Conservation (phyloP, 2,113 vertebrate genomes). For the Psittacus erithacus region DNA sequence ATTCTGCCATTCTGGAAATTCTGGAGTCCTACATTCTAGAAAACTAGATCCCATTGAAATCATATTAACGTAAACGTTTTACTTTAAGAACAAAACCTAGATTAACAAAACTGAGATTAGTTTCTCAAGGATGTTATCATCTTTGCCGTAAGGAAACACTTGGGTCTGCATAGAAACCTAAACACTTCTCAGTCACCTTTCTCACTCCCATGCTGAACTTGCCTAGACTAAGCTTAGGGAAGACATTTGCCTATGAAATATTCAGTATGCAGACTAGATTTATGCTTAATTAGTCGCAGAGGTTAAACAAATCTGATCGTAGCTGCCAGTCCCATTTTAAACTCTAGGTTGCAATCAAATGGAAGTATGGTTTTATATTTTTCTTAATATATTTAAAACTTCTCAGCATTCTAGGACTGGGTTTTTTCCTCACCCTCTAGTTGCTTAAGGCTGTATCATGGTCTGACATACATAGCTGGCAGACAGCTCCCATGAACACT, state of each 20-base stretch:
- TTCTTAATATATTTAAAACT: neutral
- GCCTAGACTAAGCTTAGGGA: neutral
- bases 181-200: neutral
- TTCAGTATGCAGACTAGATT: neutral
- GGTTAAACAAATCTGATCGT: neutral
- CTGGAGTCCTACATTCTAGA: neutral
- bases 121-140: neutral
- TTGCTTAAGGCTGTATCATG: neutral
- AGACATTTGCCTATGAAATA: neutral
- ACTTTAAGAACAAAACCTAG: neutral
- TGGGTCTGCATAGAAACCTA: neutral
- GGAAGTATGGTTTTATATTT: neutral
- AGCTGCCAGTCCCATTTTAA: neutral
- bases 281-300: neutral
- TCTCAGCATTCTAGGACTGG: neutral
- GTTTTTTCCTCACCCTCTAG: neutral
- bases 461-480: neutral
- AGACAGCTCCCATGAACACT: neutral
- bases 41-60: slow-evolving; percentile 21
- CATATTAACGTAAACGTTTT: neutral
- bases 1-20: slow-evolving; percentile 27
- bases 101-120: neutral
- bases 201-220: neutral
- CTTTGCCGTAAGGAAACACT: neutral
- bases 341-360: neutral